phyloP scores from a whole-genome alignment of 2,888 invertebrate genomes.

The Heliconius sara region DNA sequence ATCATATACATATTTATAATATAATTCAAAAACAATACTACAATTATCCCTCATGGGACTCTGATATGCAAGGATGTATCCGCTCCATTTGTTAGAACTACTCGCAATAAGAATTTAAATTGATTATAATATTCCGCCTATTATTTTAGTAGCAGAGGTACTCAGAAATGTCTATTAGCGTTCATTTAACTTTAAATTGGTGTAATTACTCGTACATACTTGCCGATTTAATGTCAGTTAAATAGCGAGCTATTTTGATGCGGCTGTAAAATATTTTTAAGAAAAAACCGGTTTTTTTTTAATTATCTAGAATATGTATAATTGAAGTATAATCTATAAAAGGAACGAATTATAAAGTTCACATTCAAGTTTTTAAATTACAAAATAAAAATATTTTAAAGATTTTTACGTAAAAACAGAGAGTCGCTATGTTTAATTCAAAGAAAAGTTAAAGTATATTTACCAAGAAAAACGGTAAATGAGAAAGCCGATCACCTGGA shows the following conservation, averaged over 20 bases:
- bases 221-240: neutral
- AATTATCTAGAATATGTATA: neutral
- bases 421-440: too few species aligned
- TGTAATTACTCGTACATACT: neutral
- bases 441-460: too few species aligned
- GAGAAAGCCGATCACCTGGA: too few species aligned
- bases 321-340: neutral
- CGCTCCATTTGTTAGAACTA: constrained; percentile 48
- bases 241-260: neutral
- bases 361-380: neutral
- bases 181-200: neutral
- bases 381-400: neutral
- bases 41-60: constrained; percentile 54
- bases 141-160: constrained; percentile 5
- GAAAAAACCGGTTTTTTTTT: neutral
- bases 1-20: constrained; percentile 47
- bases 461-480: too few species aligned
- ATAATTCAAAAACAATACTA: constrained; percentile 64
- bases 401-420: too few species aligned
- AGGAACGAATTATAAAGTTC: neutral
- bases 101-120: constrained; percentile 48
- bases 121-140: constrained; percentile 39
- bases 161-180: constrained; percentile 7
- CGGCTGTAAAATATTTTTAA: neutral
- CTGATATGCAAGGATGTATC: constrained; percentile 50